Conservation (phyloP, 2,797 vertebrate genomes). For the Discoglossus pictus region DNA sequence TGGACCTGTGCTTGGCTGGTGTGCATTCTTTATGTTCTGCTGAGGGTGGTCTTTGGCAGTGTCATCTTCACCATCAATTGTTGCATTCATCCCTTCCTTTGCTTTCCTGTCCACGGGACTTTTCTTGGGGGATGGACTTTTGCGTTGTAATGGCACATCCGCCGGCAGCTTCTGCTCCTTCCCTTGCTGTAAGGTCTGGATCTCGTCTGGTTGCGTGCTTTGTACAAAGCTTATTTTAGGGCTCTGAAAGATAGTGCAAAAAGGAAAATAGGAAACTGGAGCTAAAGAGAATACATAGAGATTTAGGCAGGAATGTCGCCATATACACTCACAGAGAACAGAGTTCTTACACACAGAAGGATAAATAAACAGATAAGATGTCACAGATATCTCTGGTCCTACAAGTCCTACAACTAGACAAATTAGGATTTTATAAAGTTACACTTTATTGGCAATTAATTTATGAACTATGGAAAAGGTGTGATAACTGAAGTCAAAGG, state of each 20-base stretch:
- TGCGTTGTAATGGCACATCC: slow-evolving; percentile 64
- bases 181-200: slow-evolving; percentile 66
- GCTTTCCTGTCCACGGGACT: slow-evolving; percentile 65
- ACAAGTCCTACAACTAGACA: too few relatives aligned
- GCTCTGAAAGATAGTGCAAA: slow-evolving; percentile 69
- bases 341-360: too few relatives aligned
- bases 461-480: background rate
- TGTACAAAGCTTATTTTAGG: slow-evolving; percentile 67
- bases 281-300: background rate
- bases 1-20: slow-evolving; percentile 92
- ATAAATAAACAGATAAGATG: too few relatives aligned
- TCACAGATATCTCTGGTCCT: too few relatives aligned
- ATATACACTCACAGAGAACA: too few relatives aligned
- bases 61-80: slow-evolving; percentile 69
- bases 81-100: slow-evolving; percentile 63
- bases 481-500: background rate
- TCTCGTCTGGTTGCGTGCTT: slow-evolving; percentile 64
- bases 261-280: slow-evolving; percentile 20
- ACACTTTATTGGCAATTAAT: too few relatives aligned
- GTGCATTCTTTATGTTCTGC: slow-evolving; percentile 72
- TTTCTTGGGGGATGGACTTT: slow-evolving; percentile 65
- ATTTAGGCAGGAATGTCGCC: background rate
- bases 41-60: slow-evolving; percentile 64
- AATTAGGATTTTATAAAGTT: too few relatives aligned
- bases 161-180: slow-evolving; percentile 75